Percentiles rank a stretch among this genome's conserved stretches.
phyloP scores from a whole-genome alignment of 2,888 invertebrate species.

The Caradrina clavipalpis region DNA sequence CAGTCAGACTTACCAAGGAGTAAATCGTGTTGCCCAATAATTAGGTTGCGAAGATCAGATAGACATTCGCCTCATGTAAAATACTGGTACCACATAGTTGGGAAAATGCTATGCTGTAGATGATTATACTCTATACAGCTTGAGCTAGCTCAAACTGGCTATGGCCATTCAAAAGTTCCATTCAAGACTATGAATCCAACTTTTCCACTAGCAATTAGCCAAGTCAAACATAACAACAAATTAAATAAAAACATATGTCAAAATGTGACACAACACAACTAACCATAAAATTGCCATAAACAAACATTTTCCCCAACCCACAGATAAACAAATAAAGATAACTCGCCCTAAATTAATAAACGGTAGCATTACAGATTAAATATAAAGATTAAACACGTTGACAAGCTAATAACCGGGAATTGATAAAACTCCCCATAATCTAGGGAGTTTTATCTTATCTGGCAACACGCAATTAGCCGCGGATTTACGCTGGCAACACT shows the following conservation, averaged over 20 bases:
- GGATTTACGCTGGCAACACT: conserved; percentile 80
- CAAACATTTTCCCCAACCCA: conserved; percentile 36
- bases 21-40: too few relatives aligned
- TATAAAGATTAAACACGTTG: conserved; percentile 60
- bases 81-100: too few relatives aligned
- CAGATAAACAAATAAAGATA: conserved; percentile 59
- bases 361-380: conserved; percentile 76
- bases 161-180: too few relatives aligned
- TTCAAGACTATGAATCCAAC: too few relatives aligned
- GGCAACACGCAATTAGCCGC: conserved; percentile 83
- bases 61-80: too few relatives aligned
- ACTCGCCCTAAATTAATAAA: conserved; percentile 79
- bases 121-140: too few relatives aligned
- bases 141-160: too few relatives aligned
- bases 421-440: conserved; percentile 69
- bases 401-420: conserved; percentile 71
- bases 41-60: too few relatives aligned
- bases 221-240: neutral
- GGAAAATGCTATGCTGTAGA: too few relatives aligned
- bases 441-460: conserved; percentile 82
- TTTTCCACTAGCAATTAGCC: too few relatives aligned
- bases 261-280: neutral
- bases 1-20: too few relatives aligned
- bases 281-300: conserved; percentile 21
- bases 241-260: neutral